These are phyloP conservation scores for Falco peregrinus DNA, from an alignment of 2,797 vertebrate genomes.

Conservation along the genomic window DNA sequence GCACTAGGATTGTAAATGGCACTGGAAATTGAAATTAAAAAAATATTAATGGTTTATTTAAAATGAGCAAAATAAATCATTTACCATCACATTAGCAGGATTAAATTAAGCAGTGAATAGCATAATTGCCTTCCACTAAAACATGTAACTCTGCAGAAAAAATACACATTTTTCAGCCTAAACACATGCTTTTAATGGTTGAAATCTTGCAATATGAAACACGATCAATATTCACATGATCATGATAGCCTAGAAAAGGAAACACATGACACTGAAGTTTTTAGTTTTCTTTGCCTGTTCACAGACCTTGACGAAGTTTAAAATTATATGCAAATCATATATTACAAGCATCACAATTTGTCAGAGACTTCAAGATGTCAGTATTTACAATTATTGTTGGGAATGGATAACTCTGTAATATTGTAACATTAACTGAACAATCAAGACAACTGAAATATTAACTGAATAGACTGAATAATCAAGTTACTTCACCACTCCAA, in stretches of 20 bases:
- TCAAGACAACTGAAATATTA: not conserved
- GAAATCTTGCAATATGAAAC: not conserved
- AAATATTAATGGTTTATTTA: not conserved
- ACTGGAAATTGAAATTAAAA: conserved; percentile 41
- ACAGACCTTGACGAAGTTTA: not conserved
- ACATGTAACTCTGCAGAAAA: not conserved
- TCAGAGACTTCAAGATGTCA: not conserved
- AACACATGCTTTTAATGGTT: not conserved
- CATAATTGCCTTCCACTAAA: not conserved
- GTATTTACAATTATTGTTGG: not conserved
- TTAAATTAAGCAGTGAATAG: not conserved
- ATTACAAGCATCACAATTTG: not conserved
- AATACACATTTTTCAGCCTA: not conserved
- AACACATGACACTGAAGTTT: not conserved
- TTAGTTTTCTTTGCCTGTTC: not conserved
- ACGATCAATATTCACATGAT: not conserved
- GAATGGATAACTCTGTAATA: not conserved
- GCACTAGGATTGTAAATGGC: conserved; percentile 76
- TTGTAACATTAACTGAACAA: not conserved
- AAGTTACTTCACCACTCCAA: not conserved
- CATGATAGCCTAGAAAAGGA: not conserved
- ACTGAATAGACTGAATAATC: not conserved
- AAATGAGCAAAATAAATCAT: not conserved
- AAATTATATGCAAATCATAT: not conserved
- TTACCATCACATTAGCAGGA: not conserved